Evolutionary conservation across 37 sponge, comb jelly and placozoan species (phyloP).

Genomic region (Halisarca cf. caerulea): DNA sequence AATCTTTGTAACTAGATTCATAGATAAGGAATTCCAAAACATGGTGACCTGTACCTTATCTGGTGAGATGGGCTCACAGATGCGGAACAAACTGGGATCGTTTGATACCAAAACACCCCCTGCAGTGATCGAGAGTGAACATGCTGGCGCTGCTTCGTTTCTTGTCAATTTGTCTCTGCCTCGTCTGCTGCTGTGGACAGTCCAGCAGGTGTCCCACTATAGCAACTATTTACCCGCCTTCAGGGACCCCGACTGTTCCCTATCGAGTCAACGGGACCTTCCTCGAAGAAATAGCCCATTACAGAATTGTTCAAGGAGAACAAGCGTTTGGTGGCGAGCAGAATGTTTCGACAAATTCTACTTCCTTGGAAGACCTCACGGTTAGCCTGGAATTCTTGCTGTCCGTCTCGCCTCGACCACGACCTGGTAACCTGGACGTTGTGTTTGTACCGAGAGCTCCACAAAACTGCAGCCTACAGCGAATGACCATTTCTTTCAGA

Average conservation of each 20-base stretch:
- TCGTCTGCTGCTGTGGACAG: too few relatives aligned
- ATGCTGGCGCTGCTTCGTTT: background rate
- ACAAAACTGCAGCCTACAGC: background rate
- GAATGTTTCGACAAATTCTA: background rate
- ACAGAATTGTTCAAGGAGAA: background rate
- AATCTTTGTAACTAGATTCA: too few relatives aligned
- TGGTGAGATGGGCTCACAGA: background rate
- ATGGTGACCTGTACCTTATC: too few relatives aligned
- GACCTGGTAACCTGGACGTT: background rate
- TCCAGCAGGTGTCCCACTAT: background rate
- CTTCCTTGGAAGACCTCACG: background rate
- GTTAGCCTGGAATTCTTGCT: background rate
- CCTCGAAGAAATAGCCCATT: background rate
- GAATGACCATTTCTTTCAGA: background rate
- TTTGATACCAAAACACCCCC: background rate
- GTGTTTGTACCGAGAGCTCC: background rate
- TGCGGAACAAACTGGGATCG: background rate
- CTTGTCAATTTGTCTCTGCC: background rate
- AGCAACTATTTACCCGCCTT: constrained; percentile 1
- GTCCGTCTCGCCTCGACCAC: background rate
- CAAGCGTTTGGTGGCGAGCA: background rate
- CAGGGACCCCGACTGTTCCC: background rate
- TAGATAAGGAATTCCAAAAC: too few relatives aligned
- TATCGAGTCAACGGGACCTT: background rate
- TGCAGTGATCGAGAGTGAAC: background rate